phyloP scores from a whole-genome alignment of 92 coral and sea anemone genomes.

The Epizoanthus scotinus region DNA sequence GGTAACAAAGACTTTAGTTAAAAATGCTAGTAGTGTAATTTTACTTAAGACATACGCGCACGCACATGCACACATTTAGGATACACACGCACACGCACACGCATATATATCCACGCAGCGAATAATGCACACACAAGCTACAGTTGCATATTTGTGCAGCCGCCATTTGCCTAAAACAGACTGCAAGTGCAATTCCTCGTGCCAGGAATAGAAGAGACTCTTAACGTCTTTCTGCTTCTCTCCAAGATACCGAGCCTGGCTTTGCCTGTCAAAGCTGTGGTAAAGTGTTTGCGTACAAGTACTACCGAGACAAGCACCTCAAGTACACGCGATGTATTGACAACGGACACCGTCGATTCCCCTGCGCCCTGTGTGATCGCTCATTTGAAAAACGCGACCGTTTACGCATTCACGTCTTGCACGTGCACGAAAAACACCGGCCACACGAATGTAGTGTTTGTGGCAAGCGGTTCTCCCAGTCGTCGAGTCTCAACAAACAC shows the following conservation, averaged over 20 bases:
- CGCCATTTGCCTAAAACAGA: too few relatives aligned
- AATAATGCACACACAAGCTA: too few relatives aligned
- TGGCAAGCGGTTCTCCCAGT: slow-evolving; percentile 93
- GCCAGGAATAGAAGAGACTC: not conserved
- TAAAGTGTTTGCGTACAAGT: slow-evolving; percentile 92
- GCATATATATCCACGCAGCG: too few relatives aligned
- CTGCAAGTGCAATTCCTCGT: not conserved
- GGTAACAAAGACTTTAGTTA: too few relatives aligned
- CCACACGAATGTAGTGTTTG: slow-evolving; percentile 95
- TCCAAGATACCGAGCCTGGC: slow-evolving; percentile 58
- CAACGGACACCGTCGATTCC: slow-evolving; percentile 96
- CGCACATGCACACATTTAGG: too few relatives aligned
- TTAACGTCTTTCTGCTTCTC: not conserved
- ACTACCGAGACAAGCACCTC: slow-evolving; percentile 97
- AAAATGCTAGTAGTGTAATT: too few relatives aligned
- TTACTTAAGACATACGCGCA: too few relatives aligned
- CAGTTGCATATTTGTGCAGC: too few relatives aligned
- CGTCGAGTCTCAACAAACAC: slow-evolving; percentile 98
- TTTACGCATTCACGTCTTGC: slow-evolving; percentile 90
- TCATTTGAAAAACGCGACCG: slow-evolving; percentile 99
- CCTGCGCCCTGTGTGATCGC: slow-evolving; percentile 91
- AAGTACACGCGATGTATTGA: slow-evolving; percentile 98
- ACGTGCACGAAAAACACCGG: slow-evolving; percentile 97
- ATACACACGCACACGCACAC: too few relatives aligned
- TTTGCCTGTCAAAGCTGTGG: slow-evolving; percentile 94